These are phyloP conservation scores for Stigmatopora nigra DNA, from an alignment of 2,113 vertebrate genomes.

Conservation along the genomic window DNA sequence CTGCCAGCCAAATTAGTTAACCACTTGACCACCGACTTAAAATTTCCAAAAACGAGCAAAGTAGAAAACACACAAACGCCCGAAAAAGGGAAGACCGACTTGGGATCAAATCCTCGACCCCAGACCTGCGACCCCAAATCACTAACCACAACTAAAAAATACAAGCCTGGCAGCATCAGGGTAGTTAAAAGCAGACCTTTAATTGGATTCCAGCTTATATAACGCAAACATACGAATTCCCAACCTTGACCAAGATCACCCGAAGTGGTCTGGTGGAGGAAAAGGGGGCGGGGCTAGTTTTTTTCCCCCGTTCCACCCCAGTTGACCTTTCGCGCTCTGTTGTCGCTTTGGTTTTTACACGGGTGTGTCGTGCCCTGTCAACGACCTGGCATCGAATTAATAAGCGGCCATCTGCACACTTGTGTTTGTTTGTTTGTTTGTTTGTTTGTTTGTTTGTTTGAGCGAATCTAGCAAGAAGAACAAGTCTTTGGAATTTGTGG, in stretches of 20 bases:
- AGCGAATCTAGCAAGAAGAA: too few species aligned
- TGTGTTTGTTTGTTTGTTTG: conserved; percentile 46
- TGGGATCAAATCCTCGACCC: too few species aligned
- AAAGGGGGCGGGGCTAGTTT: conserved; percentile 30
- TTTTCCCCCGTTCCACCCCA: conserved; percentile 29
- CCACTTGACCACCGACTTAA: too few species aligned
- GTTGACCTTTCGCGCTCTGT: conserved; percentile 28
- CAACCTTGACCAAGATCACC: conserved; percentile 63
- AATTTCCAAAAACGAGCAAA: too few species aligned
- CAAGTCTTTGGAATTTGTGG: too few species aligned
- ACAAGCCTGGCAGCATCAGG: conserved; percentile 19
- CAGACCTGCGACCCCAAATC: too few species aligned
- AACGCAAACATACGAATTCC: conserved; percentile 52
- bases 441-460: conserved; percentile 44
- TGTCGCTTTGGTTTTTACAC: not conserved
- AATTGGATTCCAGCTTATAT: conserved; percentile 63
- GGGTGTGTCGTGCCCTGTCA: conserved; percentile 8
- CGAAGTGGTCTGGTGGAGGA: conserved; percentile 47
- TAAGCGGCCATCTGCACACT: conserved; percentile 63
- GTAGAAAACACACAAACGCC: too few species aligned
- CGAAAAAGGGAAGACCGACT: too few species aligned
- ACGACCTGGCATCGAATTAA: conserved; percentile 65
- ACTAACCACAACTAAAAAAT: too few species aligned
- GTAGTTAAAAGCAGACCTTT: conserved; percentile 48
- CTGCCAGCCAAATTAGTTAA: too few species aligned